Conservation (phyloP, 2,113 vertebrate species). For the Chiloscyllium plagiosum region DNA sequence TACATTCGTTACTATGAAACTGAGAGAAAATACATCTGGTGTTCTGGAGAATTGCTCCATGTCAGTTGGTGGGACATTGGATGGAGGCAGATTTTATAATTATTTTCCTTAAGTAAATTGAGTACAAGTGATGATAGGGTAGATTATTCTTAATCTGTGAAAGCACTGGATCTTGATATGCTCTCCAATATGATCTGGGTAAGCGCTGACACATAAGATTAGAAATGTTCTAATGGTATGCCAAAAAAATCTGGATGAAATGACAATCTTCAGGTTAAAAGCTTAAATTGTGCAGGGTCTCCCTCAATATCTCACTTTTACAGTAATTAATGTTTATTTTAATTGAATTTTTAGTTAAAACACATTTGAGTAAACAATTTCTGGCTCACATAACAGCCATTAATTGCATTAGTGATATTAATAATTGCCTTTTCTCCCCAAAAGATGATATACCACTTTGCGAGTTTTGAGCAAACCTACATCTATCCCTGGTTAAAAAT, state of each 20-base stretch:
- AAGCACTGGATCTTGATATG: not conserved
- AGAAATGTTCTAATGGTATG: not conserved
- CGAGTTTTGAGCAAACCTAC: no score
- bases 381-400: not conserved
- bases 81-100: not conserved
- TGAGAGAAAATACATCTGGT: not conserved
- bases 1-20: not conserved
- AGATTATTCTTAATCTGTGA: not conserved
- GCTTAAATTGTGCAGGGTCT: not conserved
- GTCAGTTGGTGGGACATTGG: not conserved
- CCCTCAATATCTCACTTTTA: not conserved
- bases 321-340: not conserved
- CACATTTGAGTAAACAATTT: constrained; percentile 18
- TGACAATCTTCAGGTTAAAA: not conserved
- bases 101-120: not conserved
- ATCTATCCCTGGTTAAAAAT: no score
- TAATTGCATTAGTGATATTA: not conserved
- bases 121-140: not conserved
- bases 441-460: not conserved
- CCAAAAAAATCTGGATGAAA: not conserved
- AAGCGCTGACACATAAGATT: not conserved
- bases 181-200: not conserved
- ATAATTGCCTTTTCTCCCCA: not conserved
- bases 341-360: not conserved
- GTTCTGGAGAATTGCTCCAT: not conserved